These are phyloP conservation scores for Onychorhynchus coronatus DNA, from an alignment of 2,113 vertebrate species.

Conservation along the genomic window DNA sequence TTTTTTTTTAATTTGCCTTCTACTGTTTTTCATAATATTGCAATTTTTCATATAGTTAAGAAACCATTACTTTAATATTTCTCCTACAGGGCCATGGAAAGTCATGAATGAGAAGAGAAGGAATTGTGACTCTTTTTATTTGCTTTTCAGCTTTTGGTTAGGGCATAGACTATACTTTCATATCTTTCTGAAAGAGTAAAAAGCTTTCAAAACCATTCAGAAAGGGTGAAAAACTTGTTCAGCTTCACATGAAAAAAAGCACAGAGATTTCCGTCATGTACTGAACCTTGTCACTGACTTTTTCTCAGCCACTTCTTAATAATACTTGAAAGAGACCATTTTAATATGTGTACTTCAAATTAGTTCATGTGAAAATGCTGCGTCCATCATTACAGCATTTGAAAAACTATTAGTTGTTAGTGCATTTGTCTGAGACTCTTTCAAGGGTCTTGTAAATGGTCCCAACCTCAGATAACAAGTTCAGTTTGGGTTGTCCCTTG, in stretches of 20 bases:
- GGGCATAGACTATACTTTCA: not conserved
- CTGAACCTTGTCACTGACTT: not conserved
- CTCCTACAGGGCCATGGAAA: not conserved
- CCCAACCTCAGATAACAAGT: not conserved
- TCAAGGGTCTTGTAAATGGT: accelerated
- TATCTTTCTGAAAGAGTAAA: not conserved
- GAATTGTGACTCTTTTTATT: not conserved
- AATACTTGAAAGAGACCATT: not conserved
- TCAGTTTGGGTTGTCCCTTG: not conserved
- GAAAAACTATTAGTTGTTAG: not conserved
- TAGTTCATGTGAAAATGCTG: not conserved
- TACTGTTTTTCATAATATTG: not conserved
- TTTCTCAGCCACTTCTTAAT: not conserved
- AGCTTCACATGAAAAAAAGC: not conserved
- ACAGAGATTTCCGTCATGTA: not conserved
- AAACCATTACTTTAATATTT: not conserved
- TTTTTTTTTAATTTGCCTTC: not conserved
- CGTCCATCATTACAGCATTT: not conserved
- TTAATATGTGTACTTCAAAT: not conserved
- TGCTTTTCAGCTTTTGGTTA: constrained; percentile 18
- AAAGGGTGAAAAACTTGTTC: not conserved
- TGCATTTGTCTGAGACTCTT: not conserved
- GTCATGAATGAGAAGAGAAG: not conserved
- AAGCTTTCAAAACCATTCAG: not conserved
- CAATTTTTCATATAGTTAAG: not conserved